Evolutionary conservation across 2,113 vertebrate species (phyloP).

Genomic region (Rhinolophus sinicus): DNA sequence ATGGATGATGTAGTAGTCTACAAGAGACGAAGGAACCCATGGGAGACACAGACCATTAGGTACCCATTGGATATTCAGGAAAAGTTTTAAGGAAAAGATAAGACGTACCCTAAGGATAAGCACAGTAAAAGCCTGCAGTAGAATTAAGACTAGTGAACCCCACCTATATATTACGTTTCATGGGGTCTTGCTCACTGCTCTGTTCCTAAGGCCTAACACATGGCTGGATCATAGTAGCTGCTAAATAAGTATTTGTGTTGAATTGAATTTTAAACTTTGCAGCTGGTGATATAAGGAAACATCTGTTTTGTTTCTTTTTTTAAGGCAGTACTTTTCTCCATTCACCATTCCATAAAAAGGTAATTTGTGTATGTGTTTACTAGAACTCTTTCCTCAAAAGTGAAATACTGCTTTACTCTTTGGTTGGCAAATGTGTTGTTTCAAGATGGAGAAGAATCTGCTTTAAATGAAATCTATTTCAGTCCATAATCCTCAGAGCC

Average conservation of each 20-base stretch:
- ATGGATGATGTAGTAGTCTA: background rate
- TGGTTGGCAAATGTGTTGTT: conserved; percentile 65
- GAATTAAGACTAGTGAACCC: background rate
- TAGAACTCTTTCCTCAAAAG: conserved; percentile 80
- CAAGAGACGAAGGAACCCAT: background rate
- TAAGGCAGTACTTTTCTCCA: conserved; percentile 4
- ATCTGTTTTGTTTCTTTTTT: conserved; percentile 52
- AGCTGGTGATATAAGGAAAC: conserved; percentile 76
- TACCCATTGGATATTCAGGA: background rate
- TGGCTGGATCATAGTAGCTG: background rate
- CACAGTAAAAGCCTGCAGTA: background rate
- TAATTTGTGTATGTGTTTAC: conserved; percentile 76
- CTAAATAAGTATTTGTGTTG: conserved; percentile 45
- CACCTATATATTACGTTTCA: background rate
- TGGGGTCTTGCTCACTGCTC: background rate
- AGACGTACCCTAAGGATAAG: background rate
- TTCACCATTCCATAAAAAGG: conserved; percentile 65
- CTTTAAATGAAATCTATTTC: conserved; percentile 74
- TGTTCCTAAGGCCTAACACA: background rate
- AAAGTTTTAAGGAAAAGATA: background rate
- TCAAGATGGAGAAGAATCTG: conserved; percentile 72
- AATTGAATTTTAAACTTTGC: conserved; percentile 69
- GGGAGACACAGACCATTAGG: background rate
- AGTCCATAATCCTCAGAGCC: conserved; percentile 69
- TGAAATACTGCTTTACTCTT: conserved; percentile 65